A percentile compares a stretch with the other conserved stretches of the same genome.
phyloP scores from a whole-genome alignment of 2,888 invertebrate species.

The Ecdyonurus torrentis region DNA sequence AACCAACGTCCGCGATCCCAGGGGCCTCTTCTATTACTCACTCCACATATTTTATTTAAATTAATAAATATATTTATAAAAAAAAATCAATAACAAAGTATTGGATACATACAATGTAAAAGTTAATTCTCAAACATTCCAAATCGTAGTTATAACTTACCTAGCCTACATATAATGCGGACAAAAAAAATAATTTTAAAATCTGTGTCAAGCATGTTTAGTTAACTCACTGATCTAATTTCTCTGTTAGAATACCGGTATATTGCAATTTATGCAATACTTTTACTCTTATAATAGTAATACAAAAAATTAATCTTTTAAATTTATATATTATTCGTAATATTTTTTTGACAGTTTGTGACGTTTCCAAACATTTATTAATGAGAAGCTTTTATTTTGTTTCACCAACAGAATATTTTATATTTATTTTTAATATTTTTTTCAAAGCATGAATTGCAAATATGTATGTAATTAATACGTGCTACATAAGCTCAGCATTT shows the following conservation, averaged over 20 bases:
- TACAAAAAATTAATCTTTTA: no score
- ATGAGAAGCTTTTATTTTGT: no score
- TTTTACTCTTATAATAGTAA: not conserved
- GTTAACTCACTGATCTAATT: not conserved
- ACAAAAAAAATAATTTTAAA: slow-evolving; percentile 3
- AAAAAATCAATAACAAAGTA: not conserved
- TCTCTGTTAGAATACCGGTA: not conserved
- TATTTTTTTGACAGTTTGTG: no score
- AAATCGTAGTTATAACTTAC: not conserved
- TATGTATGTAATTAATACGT: no score
- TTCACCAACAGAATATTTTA: no score
- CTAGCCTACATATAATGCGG: not conserved
- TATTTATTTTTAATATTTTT: no score
- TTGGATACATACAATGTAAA: not conserved
- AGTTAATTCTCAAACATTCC: not conserved
- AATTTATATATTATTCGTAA: no score
- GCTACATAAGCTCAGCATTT: no score
- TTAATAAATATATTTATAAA: slow-evolving; percentile 5
- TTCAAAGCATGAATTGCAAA: no score
- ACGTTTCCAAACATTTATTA: no score
- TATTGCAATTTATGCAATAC: not conserved
- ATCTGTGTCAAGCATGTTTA: not conserved
- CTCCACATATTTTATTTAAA: not conserved
- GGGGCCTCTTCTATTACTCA: not conserved
- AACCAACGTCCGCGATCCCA: not conserved